A percentile compares a stretch with the other conserved stretches of the same genome.
Evolutionary conservation across 1,140 invertebrate genomes (phyloP).

Genomic region (Ips nitidus): DNA sequence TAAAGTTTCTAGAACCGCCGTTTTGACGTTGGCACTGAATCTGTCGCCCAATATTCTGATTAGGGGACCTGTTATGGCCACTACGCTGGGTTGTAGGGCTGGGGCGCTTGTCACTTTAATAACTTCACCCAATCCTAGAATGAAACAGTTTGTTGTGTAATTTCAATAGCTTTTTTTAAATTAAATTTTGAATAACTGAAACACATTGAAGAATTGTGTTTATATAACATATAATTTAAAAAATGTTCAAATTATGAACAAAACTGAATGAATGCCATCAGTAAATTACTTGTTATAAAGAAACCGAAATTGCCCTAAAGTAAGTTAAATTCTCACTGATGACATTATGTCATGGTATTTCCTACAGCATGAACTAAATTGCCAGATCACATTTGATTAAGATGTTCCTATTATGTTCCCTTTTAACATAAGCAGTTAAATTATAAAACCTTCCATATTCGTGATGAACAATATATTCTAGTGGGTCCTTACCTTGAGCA

Average conservation of each 20-base stretch:
- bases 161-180: slow-evolving; percentile 2
- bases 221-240: too few species aligned
- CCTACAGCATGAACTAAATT: not conserved
- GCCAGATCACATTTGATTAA: too few species aligned
- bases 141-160: not conserved
- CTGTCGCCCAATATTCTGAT: slow-evolving; percentile 97
- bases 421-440: too few species aligned
- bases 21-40: slow-evolving; percentile 91
- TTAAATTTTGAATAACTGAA: not conserved
- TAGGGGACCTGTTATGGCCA: slow-evolving; percentile 95
- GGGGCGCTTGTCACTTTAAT: slow-evolving; percentile 82
- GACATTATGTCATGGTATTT: not conserved
- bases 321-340: too few species aligned
- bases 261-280: too few species aligned
- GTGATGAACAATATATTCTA: too few species aligned
- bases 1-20: slow-evolving; percentile 92
- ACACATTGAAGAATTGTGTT: not conserved
- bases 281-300: too few species aligned
- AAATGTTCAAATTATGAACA: too few species aligned
- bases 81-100: slow-evolving; percentile 91
- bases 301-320: too few species aligned
- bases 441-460: too few species aligned
- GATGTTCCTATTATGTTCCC: too few species aligned
- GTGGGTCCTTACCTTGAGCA: slow-evolving; percentile 59
- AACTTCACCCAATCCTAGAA: slow-evolving; percentile 81